These are phyloP conservation scores for Cenopis cana DNA, from an alignment of 2,888 invertebrate species.

Conservation along the genomic window DNA sequence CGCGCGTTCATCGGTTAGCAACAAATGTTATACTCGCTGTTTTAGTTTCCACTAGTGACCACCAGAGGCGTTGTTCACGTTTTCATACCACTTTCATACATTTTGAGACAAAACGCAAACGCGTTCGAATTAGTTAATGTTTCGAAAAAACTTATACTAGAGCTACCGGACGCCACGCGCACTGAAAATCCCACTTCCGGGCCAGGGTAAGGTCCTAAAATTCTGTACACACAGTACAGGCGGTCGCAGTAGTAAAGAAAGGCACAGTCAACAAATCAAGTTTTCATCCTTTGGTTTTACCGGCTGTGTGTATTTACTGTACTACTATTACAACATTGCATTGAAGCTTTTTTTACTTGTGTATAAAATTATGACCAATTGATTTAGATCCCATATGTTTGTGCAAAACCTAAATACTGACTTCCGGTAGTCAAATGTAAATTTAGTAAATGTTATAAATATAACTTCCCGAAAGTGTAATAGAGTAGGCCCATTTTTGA, in stretches of 20 bases:
- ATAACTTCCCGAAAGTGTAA: slow-evolving; percentile 23
- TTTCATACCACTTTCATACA: no score
- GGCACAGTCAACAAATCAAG: not conserved
- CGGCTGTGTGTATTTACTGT: not conserved
- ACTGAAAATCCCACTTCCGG: no score
- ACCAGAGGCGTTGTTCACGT: no score
- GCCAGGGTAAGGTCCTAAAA: no score
- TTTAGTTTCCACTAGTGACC: no score
- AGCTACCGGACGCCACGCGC: no score
- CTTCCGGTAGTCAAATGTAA: slow-evolving; percentile 6
- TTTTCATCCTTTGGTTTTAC: not conserved
- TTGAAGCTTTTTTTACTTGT: not conserved
- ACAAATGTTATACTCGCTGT: no score
- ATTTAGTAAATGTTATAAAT: slow-evolving; percentile 9
- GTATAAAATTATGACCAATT: slow-evolving; percentile 11
- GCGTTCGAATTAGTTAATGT: no score
- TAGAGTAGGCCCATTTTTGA: no score
- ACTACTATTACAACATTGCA: not conserved
- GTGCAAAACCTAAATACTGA: slow-evolving; percentile 2
- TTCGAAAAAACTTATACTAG: no score
- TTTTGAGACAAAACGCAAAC: no score
- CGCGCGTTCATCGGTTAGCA: no score
- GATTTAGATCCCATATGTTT: not conserved
- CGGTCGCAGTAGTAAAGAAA: not conserved
- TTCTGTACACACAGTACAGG: not conserved